A percentile compares a stretch with the other conserved stretches of the same genome.
Conservation (phyloP, 2,888 invertebrate species). For the Aphelenchoides bicaudatus region DNA sequence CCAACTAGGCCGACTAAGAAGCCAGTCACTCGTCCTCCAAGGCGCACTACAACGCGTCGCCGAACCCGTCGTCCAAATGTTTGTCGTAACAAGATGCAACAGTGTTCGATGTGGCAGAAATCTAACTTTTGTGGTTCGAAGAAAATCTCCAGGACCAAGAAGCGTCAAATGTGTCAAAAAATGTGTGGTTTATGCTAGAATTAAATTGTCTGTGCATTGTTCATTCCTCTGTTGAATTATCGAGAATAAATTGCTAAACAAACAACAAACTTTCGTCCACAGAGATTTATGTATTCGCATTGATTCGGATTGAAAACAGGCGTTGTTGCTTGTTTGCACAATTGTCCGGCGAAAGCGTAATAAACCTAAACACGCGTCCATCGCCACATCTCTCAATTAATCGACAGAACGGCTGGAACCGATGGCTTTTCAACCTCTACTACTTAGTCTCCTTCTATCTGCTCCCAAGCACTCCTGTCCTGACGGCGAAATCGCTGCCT, state of each 20-base stretch:
- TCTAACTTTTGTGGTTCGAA: not conserved
- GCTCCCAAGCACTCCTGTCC: not conserved
- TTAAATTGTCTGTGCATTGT: not conserved
- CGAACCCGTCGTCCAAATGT: constrained; percentile 2
- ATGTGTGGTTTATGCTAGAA: not conserved
- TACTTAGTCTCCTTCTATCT: too few species aligned
- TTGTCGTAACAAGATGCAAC: constrained; percentile 11
- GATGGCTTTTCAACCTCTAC: too few species aligned
- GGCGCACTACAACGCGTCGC: not conserved
- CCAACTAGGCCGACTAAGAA: constrained; percentile 2
- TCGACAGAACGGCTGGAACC: not conserved
- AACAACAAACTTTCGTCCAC: too few species aligned
- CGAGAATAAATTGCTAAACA: too few species aligned
- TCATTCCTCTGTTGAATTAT: not conserved
- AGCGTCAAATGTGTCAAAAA: not conserved
- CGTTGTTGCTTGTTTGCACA: too few species aligned
- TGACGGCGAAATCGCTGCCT: not conserved
- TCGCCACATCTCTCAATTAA: not conserved
- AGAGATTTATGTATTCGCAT: too few species aligned
- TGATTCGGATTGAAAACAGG: too few species aligned
- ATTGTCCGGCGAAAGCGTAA: too few species aligned
- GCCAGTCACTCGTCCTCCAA: not conserved
- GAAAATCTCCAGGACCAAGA: not conserved
- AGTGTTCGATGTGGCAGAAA: constrained; percentile 1
- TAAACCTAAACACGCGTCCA: too few species aligned